phyloP scores from a whole-genome alignment of 2,113 vertebrate species.

The Potamarius usumacintae region DNA sequence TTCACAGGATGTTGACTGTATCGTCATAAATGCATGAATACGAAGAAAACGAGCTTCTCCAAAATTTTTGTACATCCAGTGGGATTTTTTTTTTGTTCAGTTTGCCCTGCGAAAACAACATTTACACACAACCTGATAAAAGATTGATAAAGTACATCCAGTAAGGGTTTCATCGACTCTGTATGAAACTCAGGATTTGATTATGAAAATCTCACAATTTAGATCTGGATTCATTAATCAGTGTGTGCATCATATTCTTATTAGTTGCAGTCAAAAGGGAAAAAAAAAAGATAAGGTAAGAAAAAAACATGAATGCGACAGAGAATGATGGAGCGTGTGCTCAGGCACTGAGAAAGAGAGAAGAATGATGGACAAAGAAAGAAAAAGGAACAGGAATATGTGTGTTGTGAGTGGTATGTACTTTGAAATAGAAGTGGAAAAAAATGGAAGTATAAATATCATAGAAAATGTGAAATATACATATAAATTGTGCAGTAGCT shows the following conservation, averaged over 20 bases:
- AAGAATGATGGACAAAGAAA: conserved; percentile 2
- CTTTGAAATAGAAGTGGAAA: neutral
- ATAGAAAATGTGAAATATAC: neutral
- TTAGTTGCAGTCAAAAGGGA: neutral
- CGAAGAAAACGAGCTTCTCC: neutral
- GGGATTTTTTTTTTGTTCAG: neutral
- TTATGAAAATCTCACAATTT: neutral
- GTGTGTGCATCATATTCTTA: neutral
- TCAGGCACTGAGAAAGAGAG: neutral
- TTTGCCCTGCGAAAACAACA: neutral
- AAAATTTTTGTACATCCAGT: neutral
- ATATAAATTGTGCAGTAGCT: neutral
- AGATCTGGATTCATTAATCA: neutral
- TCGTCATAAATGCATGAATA: neutral
- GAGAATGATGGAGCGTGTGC: neutral
- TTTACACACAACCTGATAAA: neutral
- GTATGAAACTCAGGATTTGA: neutral
- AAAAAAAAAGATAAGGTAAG: neutral
- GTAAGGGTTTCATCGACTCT: neutral
- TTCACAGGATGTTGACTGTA: neutral
- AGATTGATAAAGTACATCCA: neutral
- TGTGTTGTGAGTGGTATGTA: neutral
- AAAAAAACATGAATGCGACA: neutral
- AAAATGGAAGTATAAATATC: neutral
- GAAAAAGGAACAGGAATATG: neutral